These are phyloP conservation scores for Pachyrhynchus sulphureomaculatus DNA, from an alignment of 1,140 invertebrate genomes.

Conservation along the genomic window DNA sequence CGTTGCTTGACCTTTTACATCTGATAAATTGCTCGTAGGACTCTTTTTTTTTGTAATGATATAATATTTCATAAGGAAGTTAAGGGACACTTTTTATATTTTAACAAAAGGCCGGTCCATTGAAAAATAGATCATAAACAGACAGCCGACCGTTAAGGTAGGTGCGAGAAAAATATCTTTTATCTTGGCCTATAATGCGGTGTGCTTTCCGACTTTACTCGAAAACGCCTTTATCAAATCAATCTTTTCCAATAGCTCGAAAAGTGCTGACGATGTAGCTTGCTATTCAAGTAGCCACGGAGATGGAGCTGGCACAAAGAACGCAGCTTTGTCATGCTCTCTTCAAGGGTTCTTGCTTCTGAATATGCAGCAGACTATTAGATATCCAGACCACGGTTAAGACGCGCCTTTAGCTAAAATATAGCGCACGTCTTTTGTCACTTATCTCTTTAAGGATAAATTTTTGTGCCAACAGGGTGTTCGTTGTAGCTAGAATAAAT, in stretches of 20 bases:
- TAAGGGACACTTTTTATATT: too few species aligned
- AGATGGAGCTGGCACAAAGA: conserved; percentile 35
- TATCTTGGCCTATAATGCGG: conserved; percentile 27
- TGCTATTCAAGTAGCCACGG: conserved; percentile 42
- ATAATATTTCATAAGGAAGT: too few species aligned
- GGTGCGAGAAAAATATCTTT: conserved; percentile 41
- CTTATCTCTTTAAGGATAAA: conserved; percentile 20
- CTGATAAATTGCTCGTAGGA: too few species aligned
- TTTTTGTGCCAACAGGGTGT: background rate
- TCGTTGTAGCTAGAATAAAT: too few species aligned
- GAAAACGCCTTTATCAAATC: conserved; percentile 45
- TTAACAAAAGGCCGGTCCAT: background rate
- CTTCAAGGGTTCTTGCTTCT: conserved; percentile 38
- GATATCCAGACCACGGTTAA: conserved; percentile 22
- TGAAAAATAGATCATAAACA: background rate
- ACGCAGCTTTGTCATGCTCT: conserved; percentile 40
- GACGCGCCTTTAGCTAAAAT: conserved; percentile 11
- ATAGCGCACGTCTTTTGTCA: conserved; percentile 16
- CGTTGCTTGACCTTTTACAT: too few species aligned
- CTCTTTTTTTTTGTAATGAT: too few species aligned
- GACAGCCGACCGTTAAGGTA: conserved; percentile 6
- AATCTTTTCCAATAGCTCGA: conserved; percentile 43
- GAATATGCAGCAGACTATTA: conserved; percentile 42
- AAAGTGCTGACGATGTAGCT: conserved; percentile 45
- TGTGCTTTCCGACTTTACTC: conserved; percentile 35